Evolutionary conservation across 2,113 vertebrate species (phyloP).

Genomic region (Smithornis capensis): DNA sequence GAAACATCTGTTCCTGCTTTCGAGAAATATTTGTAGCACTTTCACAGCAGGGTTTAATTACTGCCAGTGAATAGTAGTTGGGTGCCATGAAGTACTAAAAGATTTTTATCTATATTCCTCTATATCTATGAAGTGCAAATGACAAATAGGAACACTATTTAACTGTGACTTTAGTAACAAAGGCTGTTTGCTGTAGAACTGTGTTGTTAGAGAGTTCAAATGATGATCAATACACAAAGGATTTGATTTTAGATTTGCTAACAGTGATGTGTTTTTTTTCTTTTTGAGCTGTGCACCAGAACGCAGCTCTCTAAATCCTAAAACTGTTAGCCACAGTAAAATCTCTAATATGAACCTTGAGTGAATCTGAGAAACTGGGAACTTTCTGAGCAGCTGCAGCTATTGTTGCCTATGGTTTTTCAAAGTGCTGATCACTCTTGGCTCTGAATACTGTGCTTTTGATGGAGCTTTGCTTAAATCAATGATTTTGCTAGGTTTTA

Average conservation of each 20-base stretch:
- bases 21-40: conserved; percentile 74
- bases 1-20: conserved; percentile 79
- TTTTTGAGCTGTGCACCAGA: neutral
- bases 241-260: conserved; percentile 25
- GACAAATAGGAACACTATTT: conserved; percentile 64
- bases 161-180: conserved; percentile 27
- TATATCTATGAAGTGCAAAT: conserved; percentile 73
- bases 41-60: conserved; percentile 81
- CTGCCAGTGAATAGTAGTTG: conserved; percentile 73
- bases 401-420: neutral
- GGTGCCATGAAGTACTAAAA: conserved; percentile 70
- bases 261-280: neutral
- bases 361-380: neutral
- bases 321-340: neutral
- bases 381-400: neutral
- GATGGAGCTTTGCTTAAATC: neutral
- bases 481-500: neutral
- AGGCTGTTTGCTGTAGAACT: conserved; percentile 16
- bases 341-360: neutral
- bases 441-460: neutral
- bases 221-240: neutral
- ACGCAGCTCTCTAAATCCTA: neutral
- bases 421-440: neutral
- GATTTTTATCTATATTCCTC: conserved; percentile 69
- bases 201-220: conserved; percentile 22